Evolutionary conservation across 2,113 vertebrate species (phyloP), one percentile per base, ranked within the genome.

Genomic region (Notechis scutatus): DNA sequence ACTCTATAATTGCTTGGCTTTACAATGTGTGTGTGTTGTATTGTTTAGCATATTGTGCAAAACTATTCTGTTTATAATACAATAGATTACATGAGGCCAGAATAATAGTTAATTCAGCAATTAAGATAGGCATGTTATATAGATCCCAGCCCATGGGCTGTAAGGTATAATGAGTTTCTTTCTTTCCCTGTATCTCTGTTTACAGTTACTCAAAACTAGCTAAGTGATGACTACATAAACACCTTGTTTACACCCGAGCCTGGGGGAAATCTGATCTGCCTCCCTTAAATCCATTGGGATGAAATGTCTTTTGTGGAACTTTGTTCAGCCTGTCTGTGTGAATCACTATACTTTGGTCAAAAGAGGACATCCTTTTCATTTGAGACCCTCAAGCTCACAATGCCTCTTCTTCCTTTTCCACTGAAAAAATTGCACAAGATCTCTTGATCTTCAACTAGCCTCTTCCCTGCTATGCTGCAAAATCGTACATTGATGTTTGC

Each of bases 281-380:
- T 95, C 94, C 94, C 94, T 7, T 94, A 96, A 95, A 96, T 95
- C 96, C 95, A 93, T 89, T 7, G 0, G 96, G 94, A 95, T 96
- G 96, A 95, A 93, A 90, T 93, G 64, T 45, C 89, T 34, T 59
- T 47, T n/a, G 10, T 54, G 20, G 4, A 1, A 1, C 88, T 90
- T 93, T 91, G 94, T 92, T 57, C 1, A 93, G 92, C 24, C 91
- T 88, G 90, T 26, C 92, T 91, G 93, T 91, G 94, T 91, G 94
- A 96, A 95, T 95, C 95, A 96, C 85, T 91, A 57, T 0, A 74
- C 18, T 81, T 81, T 81, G 34, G 74, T 81, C 34, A 81, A 81
- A 81, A 56, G 42, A 90, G 26, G 55, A 50, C 69, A 93, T 39
- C n/a, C 42, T 47, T 47, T 89, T 57, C 21, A 39, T 47, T 34